Conservation (phyloP, 2,797 vertebrate species). For the Oceanodroma leucorhoa region DNA sequence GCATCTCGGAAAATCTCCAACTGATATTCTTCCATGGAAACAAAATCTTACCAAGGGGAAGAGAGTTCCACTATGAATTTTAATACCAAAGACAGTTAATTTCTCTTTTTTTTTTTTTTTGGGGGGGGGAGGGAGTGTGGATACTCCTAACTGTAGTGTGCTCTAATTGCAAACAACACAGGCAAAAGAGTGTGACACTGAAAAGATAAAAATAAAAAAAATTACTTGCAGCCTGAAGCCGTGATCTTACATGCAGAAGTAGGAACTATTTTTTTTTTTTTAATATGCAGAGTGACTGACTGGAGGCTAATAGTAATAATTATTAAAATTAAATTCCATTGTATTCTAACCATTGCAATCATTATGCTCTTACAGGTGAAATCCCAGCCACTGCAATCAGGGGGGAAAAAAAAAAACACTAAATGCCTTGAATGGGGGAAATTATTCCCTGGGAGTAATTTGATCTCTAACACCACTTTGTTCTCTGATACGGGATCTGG, state of each 20-base stretch:
- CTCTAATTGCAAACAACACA: neutral
- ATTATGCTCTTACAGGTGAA: neutral
- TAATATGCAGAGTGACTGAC: neutral
- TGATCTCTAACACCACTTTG: neutral
- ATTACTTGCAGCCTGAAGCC: neutral
- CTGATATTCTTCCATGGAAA: neutral
- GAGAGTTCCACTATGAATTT: neutral
- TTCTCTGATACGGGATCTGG: neutral
- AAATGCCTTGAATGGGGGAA: neutral
- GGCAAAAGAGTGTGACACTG: neutral
- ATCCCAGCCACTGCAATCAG: neutral
- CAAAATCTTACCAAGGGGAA: neutral
- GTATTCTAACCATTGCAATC: neutral
- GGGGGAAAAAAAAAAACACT: fast-evolving
- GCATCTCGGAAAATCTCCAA: neutral
- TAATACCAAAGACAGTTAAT: neutral
- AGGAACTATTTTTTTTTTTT: neutral
- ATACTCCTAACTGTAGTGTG: neutral
- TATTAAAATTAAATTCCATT: slow-evolving; percentile 2
- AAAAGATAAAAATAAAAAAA: neutral
- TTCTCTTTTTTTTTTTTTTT: neutral
- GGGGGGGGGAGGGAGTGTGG: fast-evolving
- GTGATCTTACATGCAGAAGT: neutral
- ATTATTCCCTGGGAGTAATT: neutral
- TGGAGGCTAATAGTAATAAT: neutral